These are phyloP conservation scores for Propithecus perrieri DNA, from an alignment of 2,797 vertebrate species.

Conservation along the genomic window DNA sequence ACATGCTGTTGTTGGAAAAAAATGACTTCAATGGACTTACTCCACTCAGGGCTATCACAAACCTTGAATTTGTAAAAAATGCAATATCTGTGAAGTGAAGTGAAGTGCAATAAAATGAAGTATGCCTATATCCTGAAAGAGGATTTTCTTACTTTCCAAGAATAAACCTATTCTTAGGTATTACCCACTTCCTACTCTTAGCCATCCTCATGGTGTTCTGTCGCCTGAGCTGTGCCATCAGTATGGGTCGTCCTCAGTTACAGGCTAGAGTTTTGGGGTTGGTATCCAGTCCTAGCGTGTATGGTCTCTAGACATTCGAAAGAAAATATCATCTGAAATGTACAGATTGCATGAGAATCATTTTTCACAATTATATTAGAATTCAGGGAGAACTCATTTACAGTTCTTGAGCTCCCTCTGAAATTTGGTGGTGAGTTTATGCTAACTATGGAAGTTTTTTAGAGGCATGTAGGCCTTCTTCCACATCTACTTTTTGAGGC, in stretches of 20 bases:
- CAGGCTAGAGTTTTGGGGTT: not conserved
- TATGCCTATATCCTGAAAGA: not conserved
- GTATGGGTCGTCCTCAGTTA: not conserved
- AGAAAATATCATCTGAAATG: not conserved
- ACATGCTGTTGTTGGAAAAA: not conserved
- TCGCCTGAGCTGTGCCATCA: not conserved
- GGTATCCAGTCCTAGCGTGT: not conserved
- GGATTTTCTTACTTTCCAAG: not conserved
- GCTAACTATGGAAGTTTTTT: not conserved
- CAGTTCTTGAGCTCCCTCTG: not conserved
- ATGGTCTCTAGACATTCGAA: not conserved
- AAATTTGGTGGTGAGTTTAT: not conserved
- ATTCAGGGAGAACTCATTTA: not conserved
- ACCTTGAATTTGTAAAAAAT: not conserved
- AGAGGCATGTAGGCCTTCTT: not conserved
- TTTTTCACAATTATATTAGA: not conserved
- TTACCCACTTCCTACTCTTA: not conserved
- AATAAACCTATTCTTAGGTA: not conserved
- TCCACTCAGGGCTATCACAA: no score
- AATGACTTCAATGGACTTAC: not conserved
- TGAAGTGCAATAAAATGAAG: not conserved
- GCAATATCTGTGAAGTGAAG: not conserved
- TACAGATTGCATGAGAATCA: not conserved
- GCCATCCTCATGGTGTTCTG: not conserved
- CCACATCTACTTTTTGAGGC: not conserved